A percentile compares a stretch with the other conserved stretches of the same genome.
Conservation (phyloP, 2,113 vertebrate species). For the Rousettus leschenaultii region DNA sequence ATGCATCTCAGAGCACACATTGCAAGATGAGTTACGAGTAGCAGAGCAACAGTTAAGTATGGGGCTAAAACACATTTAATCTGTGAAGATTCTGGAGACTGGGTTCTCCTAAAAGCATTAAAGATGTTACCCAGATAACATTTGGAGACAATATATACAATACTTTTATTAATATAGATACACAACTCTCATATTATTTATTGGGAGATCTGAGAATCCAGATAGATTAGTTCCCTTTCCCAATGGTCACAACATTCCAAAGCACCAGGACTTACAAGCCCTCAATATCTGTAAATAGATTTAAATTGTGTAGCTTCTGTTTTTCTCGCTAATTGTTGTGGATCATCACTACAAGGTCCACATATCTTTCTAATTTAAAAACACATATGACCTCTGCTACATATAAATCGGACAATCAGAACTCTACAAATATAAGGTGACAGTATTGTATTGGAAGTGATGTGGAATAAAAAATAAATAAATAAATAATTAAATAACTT, state of each 20-base stretch:
- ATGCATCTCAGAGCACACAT: neutral
- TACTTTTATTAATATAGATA: neutral
- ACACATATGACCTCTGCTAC: neutral
- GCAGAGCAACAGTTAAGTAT: neutral
- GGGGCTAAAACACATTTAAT: neutral
- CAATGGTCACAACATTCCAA: neutral
- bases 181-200: neutral
- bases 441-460: neutral
- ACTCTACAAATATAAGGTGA: neutral
- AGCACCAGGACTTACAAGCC: neutral
- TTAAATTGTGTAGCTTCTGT: neutral
- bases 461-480: neutral
- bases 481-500: neutral
- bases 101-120: neutral
- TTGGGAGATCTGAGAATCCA: neutral
- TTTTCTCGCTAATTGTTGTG: neutral
- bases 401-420: neutral
- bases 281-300: neutral
- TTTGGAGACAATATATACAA: neutral
- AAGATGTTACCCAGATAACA: neutral
- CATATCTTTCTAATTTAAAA: neutral
- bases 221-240: neutral
- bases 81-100: neutral
- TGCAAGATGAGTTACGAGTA: neutral
- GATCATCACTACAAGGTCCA: neutral